These are phyloP conservation scores for Holothuria scabra DNA, from an alignment of 53 echinoderm and acorn worm genomes.

Conservation along the genomic window DNA sequence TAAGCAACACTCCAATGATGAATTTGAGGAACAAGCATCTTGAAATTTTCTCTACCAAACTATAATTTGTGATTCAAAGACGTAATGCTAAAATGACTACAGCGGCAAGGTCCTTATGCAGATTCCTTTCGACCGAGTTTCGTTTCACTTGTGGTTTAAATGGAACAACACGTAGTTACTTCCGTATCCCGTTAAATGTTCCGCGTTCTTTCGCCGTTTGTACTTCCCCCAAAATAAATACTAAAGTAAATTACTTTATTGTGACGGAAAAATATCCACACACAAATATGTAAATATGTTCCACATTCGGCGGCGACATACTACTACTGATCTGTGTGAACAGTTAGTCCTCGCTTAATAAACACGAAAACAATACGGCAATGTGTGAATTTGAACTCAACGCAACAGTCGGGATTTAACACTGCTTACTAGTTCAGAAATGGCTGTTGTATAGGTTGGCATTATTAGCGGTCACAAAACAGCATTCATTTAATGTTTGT, in stretches of 20 bases:
- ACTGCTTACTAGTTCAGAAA: no score
- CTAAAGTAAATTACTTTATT: constrained; percentile 18
- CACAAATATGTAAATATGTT: no score
- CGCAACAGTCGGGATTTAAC: no score
- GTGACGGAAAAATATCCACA: constrained; percentile 3
- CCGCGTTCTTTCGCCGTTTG: neutral
- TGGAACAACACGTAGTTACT: constrained; percentile 5
- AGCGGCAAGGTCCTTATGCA: neutral
- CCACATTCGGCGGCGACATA: no score
- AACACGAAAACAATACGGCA: no score
- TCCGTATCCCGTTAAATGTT: constrained; percentile 17
- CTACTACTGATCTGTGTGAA: no score
- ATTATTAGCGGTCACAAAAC: no score
- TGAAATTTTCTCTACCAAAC: neutral
- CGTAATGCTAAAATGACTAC: neutral
- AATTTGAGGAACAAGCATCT: constrained; percentile 2
- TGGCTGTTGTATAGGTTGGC: no score
- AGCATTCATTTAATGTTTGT: no score
- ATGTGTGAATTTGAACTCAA: no score
- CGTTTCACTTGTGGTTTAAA: neutral
- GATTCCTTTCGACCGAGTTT: neutral
- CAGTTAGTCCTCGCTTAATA: no score
- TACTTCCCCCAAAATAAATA: constrained; percentile 37
- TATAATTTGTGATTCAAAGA: neutral
- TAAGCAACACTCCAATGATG: constrained; percentile 26